phyloP scores from a whole-genome alignment of 2,113 vertebrate genomes.

The Takifugu bimaculatus region DNA sequence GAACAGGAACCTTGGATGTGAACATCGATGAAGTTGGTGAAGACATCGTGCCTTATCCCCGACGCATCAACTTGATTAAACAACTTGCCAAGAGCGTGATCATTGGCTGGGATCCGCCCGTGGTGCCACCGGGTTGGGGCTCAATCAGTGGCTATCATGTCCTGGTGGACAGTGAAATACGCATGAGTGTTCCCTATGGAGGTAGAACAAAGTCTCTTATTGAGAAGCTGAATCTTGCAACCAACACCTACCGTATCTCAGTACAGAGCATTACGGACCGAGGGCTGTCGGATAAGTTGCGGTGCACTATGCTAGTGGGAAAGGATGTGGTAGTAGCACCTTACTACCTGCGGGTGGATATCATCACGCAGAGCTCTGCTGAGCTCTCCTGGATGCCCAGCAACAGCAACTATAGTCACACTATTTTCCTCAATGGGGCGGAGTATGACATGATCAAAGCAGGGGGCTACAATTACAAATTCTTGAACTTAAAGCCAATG shows the following conservation, averaged over 20 bases:
- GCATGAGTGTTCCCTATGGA: slow-evolving; percentile 84
- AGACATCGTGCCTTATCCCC: slow-evolving; percentile 98
- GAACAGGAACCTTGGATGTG: slow-evolving; percentile 82
- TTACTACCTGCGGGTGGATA: slow-evolving; percentile 86
- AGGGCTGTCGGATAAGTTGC: slow-evolving; percentile 88
- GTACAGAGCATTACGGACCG: slow-evolving; percentile 87
- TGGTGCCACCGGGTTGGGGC: slow-evolving; percentile 89
- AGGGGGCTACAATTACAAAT: slow-evolving; percentile 87
- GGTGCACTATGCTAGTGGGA: slow-evolving; percentile 91
- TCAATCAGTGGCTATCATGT: slow-evolving; percentile 90
- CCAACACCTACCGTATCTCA: slow-evolving; percentile 87
- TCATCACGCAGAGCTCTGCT: slow-evolving; percentile 85
- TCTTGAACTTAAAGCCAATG: slow-evolving; percentile 89
- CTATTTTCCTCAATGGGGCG: slow-evolving; percentile 90
- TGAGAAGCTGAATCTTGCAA: slow-evolving; percentile 88
- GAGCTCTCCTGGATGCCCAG: slow-evolving; percentile 94
- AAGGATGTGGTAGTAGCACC: slow-evolving; percentile 93
- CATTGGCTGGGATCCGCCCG: slow-evolving; percentile 93
- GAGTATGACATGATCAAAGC: slow-evolving; percentile 90
- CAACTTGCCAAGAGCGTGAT: slow-evolving; percentile 98
- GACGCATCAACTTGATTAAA: slow-evolving; percentile 95
- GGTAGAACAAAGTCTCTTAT: slow-evolving; percentile 90
- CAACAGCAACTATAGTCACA: slow-evolving; percentile 96
- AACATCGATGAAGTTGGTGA: slow-evolving; percentile 90
- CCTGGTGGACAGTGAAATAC: slow-evolving; percentile 88